These are phyloP conservation scores for Encarsia formosa DNA, from an alignment of 2,888 invertebrate species.

Conservation along the genomic window DNA sequence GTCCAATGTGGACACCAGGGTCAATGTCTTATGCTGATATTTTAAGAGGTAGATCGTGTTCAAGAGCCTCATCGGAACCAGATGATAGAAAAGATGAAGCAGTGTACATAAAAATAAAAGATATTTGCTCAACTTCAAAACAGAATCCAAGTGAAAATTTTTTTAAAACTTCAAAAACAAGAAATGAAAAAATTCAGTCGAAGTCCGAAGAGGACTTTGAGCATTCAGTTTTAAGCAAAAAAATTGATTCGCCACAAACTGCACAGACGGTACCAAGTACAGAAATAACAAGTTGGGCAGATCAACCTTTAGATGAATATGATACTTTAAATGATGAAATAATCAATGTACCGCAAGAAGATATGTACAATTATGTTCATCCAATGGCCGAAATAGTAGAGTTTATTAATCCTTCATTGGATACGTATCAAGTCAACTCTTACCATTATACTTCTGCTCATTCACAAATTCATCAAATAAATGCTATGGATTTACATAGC, in stretches of 20 bases:
- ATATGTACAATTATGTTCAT: conserved; percentile 52
- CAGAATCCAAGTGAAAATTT: no score
- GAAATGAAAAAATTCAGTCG: no score
- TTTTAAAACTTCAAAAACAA: no score
- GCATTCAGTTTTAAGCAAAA: no score
- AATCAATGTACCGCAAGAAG: conserved; percentile 30
- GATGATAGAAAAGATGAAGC: conserved; percentile 31
- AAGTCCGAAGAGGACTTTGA: no score
- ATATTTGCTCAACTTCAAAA: neutral
- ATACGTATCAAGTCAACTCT: conserved; percentile 48
- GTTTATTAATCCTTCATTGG: conserved; percentile 55
- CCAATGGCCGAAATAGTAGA: conserved; percentile 54
- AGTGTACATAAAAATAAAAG: conserved; percentile 28
- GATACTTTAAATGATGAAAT: conserved; percentile 20
- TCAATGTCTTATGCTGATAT: conserved; percentile 77
- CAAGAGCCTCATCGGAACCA: conserved; percentile 35
- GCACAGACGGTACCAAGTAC: no score
- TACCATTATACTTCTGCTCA: conserved; percentile 38
- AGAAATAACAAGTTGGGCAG: conserved; percentile 35
- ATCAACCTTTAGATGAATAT: conserved; percentile 34
- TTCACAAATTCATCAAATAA: conserved; percentile 34
- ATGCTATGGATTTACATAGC: conserved; percentile 34
- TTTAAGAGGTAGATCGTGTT: conserved; percentile 57
- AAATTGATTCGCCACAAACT: no score
- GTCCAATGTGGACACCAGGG: conserved; percentile 71